Percentiles rank a stretch among this genome's conserved stretches.
Evolutionary conservation across 2,113 vertebrate genomes (phyloP).

Genomic region (Pseudopodoces humilis): DNA sequence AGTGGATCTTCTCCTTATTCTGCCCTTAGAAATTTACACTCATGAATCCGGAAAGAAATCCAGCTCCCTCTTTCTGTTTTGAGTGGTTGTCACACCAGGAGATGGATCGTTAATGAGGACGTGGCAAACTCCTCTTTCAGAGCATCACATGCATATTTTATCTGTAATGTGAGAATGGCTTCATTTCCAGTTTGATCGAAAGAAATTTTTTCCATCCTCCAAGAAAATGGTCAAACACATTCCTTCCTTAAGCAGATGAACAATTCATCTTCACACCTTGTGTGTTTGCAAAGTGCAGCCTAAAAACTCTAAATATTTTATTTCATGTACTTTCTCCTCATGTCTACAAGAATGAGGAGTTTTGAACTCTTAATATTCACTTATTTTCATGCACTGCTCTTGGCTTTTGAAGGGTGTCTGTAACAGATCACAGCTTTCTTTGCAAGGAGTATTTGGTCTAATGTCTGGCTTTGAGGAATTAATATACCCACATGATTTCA

Average conservation of each 20-base stretch:
- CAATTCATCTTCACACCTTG: neutral
- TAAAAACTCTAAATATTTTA: neutral
- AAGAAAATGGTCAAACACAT: neutral
- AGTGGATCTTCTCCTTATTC: neutral
- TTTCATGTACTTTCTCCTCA: neutral
- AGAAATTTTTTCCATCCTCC: neutral
- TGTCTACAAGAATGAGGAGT: neutral
- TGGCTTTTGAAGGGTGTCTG: neutral
- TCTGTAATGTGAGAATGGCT: neutral
- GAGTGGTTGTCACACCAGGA: neutral
- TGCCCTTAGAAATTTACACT: neutral
- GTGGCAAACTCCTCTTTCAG: neutral
- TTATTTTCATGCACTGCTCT: neutral
- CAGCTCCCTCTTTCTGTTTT: neutral
- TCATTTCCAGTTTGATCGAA: neutral
- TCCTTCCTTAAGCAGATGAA: neutral
- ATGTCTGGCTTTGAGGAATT: neutral
- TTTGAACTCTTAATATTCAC: neutral
- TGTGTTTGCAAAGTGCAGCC: neutral
- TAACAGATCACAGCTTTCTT: neutral
- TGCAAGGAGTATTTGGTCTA: neutral
- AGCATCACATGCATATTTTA: neutral
- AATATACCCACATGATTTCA: neutral
- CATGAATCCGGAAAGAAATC: neutral
- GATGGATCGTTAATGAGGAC: accelerated